phyloP scores from a whole-genome alignment of 2,113 vertebrate genomes.

The Dunckerocampus dactyliophorus region DNA sequence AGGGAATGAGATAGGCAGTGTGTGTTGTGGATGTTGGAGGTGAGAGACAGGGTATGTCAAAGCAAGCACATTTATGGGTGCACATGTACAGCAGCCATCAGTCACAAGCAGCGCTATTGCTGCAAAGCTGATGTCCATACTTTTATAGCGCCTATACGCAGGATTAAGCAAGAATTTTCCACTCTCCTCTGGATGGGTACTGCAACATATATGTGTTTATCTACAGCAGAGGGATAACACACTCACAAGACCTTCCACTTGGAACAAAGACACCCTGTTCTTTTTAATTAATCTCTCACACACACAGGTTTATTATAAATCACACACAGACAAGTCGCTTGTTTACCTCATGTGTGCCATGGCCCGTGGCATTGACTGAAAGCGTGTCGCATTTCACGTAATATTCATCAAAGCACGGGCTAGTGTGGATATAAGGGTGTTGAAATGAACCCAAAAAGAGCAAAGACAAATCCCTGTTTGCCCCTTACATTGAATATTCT shows the following conservation, averaged over 20 bases:
- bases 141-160: conserved; percentile 22
- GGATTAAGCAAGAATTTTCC: conserved; percentile 7
- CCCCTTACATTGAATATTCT: not conserved
- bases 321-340: conserved; percentile 11
- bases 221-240: too few species aligned
- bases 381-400: not conserved
- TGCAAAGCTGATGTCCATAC: conserved; percentile 2
- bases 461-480: not conserved
- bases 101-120: not conserved
- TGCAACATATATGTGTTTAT: too few species aligned
- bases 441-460: not conserved
- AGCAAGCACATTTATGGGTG: conserved; percentile 10
- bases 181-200: too few species aligned
- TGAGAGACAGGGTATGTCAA: conserved; percentile 8
- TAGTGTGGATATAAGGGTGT: not conserved
- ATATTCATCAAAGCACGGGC: not conserved
- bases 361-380: conserved; percentile 12
- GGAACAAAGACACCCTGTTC: too few species aligned
- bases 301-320: too few species aligned
- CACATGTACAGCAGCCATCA: conserved; percentile 16
- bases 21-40: conserved; percentile 6
- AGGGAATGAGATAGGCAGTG: conserved; percentile 6
- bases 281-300: too few species aligned
- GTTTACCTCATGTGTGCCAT: conserved; percentile 17
- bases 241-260: too few species aligned